These are phyloP conservation scores for Callinectes sapidus DNA, from an alignment of 2,888 invertebrate genomes.

Conservation along the genomic window DNA sequence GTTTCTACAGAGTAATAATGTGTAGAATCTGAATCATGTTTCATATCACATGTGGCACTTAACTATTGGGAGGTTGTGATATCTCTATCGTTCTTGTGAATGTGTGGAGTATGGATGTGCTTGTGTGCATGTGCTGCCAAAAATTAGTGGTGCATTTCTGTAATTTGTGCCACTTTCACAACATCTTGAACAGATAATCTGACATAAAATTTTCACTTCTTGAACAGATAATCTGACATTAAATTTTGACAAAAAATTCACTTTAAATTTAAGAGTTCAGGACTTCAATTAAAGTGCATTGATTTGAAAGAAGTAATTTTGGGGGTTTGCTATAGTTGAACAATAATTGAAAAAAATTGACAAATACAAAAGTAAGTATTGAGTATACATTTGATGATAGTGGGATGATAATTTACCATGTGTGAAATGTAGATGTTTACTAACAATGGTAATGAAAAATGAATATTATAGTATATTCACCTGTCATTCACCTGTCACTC, in stretches of 20 bases:
- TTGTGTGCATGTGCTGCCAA: constrained; percentile 13
- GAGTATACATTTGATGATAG: not conserved
- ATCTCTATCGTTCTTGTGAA: not conserved
- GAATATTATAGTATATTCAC: not conserved
- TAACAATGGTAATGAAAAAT: not conserved
- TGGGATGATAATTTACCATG: not conserved
- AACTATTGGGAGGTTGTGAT: constrained; percentile 25
- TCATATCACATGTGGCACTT: constrained; percentile 40
- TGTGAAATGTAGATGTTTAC: constrained; percentile 15
- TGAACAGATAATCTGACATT: not conserved
- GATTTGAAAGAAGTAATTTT: not conserved
- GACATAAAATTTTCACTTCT: too few relatives aligned
- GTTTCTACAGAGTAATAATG: constrained; percentile 36
- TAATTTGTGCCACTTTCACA: constrained; percentile 4
- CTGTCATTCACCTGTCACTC: constrained; percentile 4
- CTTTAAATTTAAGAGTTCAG: not conserved
- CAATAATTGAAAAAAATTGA: not conserved
- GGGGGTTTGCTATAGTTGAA: not conserved
- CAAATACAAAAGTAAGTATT: not conserved
- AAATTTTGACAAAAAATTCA: not conserved
- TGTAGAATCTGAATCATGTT: not conserved
- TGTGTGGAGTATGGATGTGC: not conserved
- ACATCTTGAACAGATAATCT: not conserved
- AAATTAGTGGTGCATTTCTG: constrained; percentile 8
- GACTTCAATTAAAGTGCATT: not conserved